These are phyloP conservation scores for Triops cancriformis DNA, from an alignment of 1,140 invertebrate species.

Conservation along the genomic window DNA sequence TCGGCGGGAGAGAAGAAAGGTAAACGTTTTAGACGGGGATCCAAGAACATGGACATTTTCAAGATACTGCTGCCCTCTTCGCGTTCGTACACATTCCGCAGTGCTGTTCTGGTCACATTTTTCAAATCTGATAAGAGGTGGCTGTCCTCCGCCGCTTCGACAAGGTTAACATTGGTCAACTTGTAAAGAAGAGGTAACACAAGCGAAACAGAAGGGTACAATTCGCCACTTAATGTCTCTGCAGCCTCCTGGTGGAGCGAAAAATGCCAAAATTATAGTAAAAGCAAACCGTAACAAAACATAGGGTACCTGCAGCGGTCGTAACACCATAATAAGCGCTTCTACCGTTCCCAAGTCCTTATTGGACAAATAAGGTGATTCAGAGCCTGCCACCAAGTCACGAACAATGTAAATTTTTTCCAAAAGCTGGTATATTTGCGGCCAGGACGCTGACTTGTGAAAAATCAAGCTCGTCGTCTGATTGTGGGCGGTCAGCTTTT, in stretches of 20 bases:
- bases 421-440: not conserved
- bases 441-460: not conserved
- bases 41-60: constrained; percentile 28
- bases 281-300: not conserved
- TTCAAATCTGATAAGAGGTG: constrained; percentile 23
- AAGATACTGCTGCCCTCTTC: constrained; percentile 24
- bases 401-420: not conserved
- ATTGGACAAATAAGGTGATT: not conserved
- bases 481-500: not conserved
- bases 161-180: constrained; percentile 26
- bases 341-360: not conserved
- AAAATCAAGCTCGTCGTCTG: not conserved
- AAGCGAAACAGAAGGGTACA: constrained; percentile 24
- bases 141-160: constrained; percentile 21
- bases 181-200: constrained; percentile 28
- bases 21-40: constrained; percentile 27
- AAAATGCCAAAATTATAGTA: not conserved
- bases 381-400: not conserved
- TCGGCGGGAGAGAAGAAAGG: constrained; percentile 26
- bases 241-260: constrained; percentile 22
- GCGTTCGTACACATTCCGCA: constrained; percentile 24
- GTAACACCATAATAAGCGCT: not conserved
- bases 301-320: not conserved
- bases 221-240: constrained; percentile 26
- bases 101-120: constrained; percentile 18